Evolutionary conservation across 64 coral and sea anemone species (phyloP).

Genomic region (Stichodactyla mertensii): DNA sequence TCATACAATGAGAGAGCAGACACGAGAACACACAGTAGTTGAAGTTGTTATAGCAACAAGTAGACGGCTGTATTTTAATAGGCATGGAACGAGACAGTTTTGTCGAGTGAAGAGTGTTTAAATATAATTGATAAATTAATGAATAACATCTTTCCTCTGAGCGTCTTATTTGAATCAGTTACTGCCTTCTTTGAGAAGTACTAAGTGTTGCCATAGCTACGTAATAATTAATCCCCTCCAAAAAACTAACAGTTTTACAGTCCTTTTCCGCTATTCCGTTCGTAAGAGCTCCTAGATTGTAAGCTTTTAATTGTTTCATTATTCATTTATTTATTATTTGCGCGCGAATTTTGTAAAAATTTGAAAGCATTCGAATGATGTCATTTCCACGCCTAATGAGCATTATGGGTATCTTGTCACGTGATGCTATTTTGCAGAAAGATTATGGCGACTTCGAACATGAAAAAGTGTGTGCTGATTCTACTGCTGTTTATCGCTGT

Average conservation of each 20-base stretch:
- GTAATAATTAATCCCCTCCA: too few species aligned
- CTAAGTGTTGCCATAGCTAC: neutral
- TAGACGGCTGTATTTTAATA: too few species aligned
- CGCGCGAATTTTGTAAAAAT: too few species aligned
- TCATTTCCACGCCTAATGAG: neutral
- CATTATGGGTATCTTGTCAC: conserved; percentile 1
- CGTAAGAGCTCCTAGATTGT: too few species aligned
- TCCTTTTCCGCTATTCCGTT: too few species aligned
- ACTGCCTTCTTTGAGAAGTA: neutral
- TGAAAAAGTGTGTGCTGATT: neutral
- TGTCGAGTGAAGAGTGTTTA: neutral
- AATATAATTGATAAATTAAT: neutral
- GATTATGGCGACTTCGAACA: neutral
- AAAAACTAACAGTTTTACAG: too few species aligned
- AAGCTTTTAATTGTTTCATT: too few species aligned
- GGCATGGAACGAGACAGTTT: too few species aligned
- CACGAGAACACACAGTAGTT: too few species aligned
- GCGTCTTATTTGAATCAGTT: neutral
- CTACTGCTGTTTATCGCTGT: conserved; percentile 1
- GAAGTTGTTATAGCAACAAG: too few species aligned
- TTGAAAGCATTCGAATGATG: neutral
- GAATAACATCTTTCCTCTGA: neutral
- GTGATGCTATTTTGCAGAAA: neutral
- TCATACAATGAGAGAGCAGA: too few species aligned
- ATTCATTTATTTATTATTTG: too few species aligned